Evolutionary conservation across 2,113 vertebrate species (phyloP).

Genomic region (Pongo pygmaeus): DNA sequence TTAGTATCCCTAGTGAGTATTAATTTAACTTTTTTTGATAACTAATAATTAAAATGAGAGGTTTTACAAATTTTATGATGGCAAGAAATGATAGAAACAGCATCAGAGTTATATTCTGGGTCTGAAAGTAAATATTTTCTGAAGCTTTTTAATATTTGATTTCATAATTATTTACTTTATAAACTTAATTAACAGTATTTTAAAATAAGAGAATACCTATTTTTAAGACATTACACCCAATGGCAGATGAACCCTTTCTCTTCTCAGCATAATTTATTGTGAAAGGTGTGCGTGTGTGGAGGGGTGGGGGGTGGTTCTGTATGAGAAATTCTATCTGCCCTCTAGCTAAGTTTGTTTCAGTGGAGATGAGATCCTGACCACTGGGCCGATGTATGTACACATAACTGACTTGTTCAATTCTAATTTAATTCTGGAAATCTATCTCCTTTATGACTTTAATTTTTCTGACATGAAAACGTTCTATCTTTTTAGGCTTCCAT

Average conservation of each 20-base stretch:
- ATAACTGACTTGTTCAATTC: conserved; percentile 79
- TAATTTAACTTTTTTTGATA: neutral
- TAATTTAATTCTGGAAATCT: conserved; percentile 81
- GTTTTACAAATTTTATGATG: neutral
- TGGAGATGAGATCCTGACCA: conserved; percentile 78
- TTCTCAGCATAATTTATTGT: conserved; percentile 65
- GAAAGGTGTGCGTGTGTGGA: neutral
- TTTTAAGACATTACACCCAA: neutral
- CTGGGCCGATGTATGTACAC: conserved; percentile 73
- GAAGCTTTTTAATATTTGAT: neutral
- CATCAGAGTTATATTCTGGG: neutral
- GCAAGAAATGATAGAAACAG: neutral
- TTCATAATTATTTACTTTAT: neutral
- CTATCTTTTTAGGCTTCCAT: conserved; percentile 66
- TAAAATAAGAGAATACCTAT: neutral
- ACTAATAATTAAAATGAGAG: neutral
- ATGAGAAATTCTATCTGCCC: conserved; percentile 70
- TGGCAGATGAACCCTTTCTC: conserved; percentile 27
- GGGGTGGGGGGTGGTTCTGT: neutral
- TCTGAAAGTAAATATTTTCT: neutral
- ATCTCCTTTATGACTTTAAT: conserved; percentile 78
- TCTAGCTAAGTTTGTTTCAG: conserved; percentile 72
- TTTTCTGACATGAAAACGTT: conserved; percentile 78
- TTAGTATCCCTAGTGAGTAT: neutral
- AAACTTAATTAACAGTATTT: neutral